These are phyloP conservation scores for Siphonodentalium dalli DNA, from an alignment of 2,888 invertebrate species.

Conservation along the genomic window DNA sequence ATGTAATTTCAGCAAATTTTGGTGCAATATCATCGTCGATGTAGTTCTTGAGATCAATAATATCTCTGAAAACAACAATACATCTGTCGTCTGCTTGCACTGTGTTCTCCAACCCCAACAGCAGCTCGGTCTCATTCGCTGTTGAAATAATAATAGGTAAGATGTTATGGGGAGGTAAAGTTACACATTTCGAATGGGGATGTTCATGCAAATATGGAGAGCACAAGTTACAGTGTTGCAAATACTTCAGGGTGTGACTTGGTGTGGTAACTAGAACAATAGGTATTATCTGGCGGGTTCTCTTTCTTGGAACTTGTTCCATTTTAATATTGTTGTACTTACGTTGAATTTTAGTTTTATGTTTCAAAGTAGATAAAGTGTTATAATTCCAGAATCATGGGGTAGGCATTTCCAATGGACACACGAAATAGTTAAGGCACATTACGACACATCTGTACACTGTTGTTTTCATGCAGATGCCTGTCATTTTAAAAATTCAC, in stretches of 20 bases:
- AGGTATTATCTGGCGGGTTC: too few species aligned
- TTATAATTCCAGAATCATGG: too few species aligned
- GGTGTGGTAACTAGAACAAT: neutral
- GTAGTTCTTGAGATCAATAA: slow-evolving; percentile 62
- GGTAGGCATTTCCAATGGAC: too few species aligned
- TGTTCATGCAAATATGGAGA: neutral
- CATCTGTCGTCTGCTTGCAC: slow-evolving; percentile 39
- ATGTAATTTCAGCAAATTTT: slow-evolving; percentile 49
- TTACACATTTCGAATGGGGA: neutral
- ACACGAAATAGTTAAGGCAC: too few species aligned
- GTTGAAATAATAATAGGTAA: slow-evolving; percentile 12
- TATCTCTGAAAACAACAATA: slow-evolving; percentile 50
- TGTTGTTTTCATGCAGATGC: too few species aligned
- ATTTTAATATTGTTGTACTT: too few species aligned
- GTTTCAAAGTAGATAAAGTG: too few species aligned
- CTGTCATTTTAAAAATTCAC: too few species aligned
- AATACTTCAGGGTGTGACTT: neutral
- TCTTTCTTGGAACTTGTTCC: too few species aligned
- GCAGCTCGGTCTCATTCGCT: slow-evolving; percentile 53
- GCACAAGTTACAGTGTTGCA: neutral
- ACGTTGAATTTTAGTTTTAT: too few species aligned
- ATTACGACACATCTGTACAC: too few species aligned
- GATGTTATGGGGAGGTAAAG: neutral
- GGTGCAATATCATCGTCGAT: slow-evolving; percentile 38
- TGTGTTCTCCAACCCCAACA: slow-evolving; percentile 42